Base-by-base conservation (phyloP, 2,888 invertebrate genomes). In the Alloplasta piceator region DNA sequence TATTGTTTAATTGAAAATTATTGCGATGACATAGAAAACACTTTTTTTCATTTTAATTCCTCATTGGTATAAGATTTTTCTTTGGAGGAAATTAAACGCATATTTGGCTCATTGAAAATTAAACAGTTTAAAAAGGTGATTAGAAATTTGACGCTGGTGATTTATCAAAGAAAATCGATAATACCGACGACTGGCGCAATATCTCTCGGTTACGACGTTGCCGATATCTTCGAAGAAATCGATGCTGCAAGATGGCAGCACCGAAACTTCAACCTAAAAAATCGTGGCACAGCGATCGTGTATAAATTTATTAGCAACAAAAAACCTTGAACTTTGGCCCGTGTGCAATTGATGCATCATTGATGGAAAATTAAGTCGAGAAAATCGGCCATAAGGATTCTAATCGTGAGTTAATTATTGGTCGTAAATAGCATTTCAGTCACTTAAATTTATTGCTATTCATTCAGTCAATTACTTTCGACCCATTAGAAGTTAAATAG, bases 211-310 rank as follows among this genome's bases (percentile, higher is more conserved):
- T 50, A 70, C 73, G 41, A 58, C 70, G 14, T 74, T 81, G 73
- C 77, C 80, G 80, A 73, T 73, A 26, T 26, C 70, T 77, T 6
- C 36, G 76, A 14, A 55, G 4, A 56, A 2, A 60, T 70, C 4
- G 48, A 39, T 46, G 16, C 76, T 56, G 68, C 58, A 14, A 74
- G 80, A 81, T 81, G 80, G 80, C 80, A 77, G 77, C 80, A 77
- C 73, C 26, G 48, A 72, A 71, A 41, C 60, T 63, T 5, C 14
- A 12, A 43, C 14, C 36, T 9, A 67, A 58, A 50, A 48, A 38
- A 71, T 9, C n/a, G 10, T 7, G 6, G n/a, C 48, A 2, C n/a
- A n/a, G 14, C 52, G n/a, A 14, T 14, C 52, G 46, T 66, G 58
- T 67, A 76, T 16, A 67, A 58, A 68, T 61, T 68, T 39, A 71